Evolutionary conservation across 2,113 vertebrate genomes (phyloP).

Genomic region (Siniperca chuatsi): DNA sequence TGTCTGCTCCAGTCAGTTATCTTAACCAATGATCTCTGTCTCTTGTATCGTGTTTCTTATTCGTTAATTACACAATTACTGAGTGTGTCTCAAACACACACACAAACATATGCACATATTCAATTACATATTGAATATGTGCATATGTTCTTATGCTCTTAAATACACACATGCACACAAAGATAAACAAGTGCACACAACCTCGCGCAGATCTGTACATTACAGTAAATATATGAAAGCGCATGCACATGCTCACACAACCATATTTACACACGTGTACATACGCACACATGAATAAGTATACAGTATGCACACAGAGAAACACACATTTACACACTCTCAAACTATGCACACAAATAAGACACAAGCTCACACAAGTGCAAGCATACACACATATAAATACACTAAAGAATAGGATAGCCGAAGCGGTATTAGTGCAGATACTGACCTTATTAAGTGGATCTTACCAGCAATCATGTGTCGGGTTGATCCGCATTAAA

Average conservation of each 20-base stretch:
- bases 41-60: neutral
- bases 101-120: neutral
- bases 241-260: neutral
- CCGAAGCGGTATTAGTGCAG: too few relatives aligned
- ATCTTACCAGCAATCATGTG: too few relatives aligned
- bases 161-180: neutral
- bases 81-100: neutral
- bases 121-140: neutral
- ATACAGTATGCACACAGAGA: neutral
- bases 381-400: neutral
- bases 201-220: neutral
- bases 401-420: neutral
- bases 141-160: too few relatives aligned
- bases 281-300: neutral
- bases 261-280: neutral
- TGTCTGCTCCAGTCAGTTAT: conserved; percentile 23
- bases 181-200: neutral
- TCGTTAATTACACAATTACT: conserved; percentile 26
- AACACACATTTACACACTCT: too few relatives aligned
- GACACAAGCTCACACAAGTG: neutral
- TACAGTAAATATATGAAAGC: neutral
- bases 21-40: conserved; percentile 32
- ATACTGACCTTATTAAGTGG: too few relatives aligned
- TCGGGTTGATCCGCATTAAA: too few relatives aligned
- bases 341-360: neutral